Evolutionary conservation across 2,888 invertebrate genomes (phyloP).

Genomic region (Schrankia costaestrigalis): DNA sequence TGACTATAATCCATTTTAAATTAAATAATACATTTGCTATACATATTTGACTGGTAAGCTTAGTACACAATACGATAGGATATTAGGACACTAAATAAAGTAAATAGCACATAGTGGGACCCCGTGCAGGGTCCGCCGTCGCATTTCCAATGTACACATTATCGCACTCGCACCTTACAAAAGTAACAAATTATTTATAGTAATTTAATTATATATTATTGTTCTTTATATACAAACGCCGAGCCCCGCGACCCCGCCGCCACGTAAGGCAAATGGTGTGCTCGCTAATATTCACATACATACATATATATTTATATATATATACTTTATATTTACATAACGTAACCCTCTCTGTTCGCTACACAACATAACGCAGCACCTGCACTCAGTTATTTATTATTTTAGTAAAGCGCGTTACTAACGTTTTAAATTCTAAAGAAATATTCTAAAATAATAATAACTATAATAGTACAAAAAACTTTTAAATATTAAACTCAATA

Average conservation of each 20-base stretch:
- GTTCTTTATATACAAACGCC: constrained; percentile 74
- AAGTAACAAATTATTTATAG: constrained; percentile 74
- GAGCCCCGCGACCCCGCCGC: constrained; percentile 60
- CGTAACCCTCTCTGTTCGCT: constrained; percentile 61
- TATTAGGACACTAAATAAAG: constrained; percentile 73
- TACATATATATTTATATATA: constrained; percentile 40
- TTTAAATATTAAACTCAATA: constrained; percentile 57
- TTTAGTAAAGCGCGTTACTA: constrained; percentile 65
- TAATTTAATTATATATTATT: constrained; percentile 62
- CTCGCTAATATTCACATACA: constrained; percentile 56
- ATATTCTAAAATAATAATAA: constrained; percentile 40
- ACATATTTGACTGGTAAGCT: constrained; percentile 80
- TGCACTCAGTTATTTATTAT: constrained; percentile 55
- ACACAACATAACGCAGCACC: constrained; percentile 56
- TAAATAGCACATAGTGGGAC: constrained; percentile 66
- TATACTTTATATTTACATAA: constrained; percentile 72
- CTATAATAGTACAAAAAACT: constrained; percentile 32
- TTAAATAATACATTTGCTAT: constrained; percentile 76
- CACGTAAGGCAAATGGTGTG: constrained; percentile 62
- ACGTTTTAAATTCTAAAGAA: constrained; percentile 54
- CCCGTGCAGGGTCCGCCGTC: constrained; percentile 41
- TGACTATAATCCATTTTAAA: constrained; percentile 78
- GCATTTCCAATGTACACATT: constrained; percentile 60
- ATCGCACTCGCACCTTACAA: constrained; percentile 69
- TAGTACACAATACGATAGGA: constrained; percentile 73